A percentile compares a stretch with the other conserved stretches of the same genome.
Evolutionary conservation across 1,140 invertebrate genomes (phyloP).

Genomic region (Calliopsis andreniformis): DNA sequence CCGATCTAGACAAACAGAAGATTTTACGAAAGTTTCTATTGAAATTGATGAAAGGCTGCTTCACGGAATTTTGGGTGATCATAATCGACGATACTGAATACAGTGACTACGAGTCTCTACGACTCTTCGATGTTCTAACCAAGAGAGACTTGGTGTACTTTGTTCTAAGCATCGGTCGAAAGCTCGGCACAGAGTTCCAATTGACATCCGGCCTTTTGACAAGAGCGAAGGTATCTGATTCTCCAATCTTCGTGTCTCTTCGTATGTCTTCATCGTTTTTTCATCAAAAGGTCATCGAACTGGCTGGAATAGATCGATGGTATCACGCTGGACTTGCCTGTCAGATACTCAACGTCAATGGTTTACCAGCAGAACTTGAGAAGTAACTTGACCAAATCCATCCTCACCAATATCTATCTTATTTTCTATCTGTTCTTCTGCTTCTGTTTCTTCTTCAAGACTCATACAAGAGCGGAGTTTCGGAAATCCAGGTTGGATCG

Average conservation of each 20-base stretch:
- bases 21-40: conserved; percentile 74
- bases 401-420: no score
- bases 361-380: conserved; percentile 84
- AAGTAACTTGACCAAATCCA: conserved; percentile 77
- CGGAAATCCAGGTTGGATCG: conserved; percentile 85
- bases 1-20: conserved; percentile 68
- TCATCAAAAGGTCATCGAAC: conserved; percentile 65
- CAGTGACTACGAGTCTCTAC: conserved; percentile 82
- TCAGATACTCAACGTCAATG: conserved; percentile 84
- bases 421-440: no score
- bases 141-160: conserved; percentile 70
- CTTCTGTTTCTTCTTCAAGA: conserved; percentile 66
- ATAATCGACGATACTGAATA: conserved; percentile 82
- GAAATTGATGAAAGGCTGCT: conserved; percentile 68
- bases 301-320: conserved; percentile 80
- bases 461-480: conserved; percentile 83
- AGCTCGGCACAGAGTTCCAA: conserved; percentile 56
- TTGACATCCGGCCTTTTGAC: conserved; percentile 56
- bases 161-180: conserved; percentile 70
- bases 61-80: conserved; percentile 80
- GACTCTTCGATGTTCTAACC: conserved; percentile 77
- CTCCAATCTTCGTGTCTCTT: neutral
- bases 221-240: conserved; percentile 64
- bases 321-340: conserved; percentile 84
- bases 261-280: conserved; percentile 1